These are phyloP conservation scores for Philotrypesis tridentata DNA, from an alignment of 1,140 invertebrate species.

Conservation along the genomic window DNA sequence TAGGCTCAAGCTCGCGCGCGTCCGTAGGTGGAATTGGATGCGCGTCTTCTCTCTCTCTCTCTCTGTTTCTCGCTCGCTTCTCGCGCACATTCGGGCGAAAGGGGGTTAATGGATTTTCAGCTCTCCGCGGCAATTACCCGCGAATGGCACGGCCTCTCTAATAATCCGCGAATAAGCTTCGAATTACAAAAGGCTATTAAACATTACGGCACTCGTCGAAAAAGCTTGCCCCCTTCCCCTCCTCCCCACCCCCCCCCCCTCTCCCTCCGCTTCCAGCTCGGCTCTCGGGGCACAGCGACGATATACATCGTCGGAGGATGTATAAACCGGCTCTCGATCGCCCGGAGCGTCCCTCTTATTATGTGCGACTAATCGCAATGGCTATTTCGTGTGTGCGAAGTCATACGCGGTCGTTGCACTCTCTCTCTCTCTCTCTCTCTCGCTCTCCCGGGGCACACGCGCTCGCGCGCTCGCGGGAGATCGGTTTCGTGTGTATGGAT, in stretches of 20 bases:
- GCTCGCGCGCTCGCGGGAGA: neutral
- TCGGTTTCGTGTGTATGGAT: neutral
- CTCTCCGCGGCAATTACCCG: neutral
- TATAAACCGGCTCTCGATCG: neutral
- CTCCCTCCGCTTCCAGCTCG: too few relatives aligned
- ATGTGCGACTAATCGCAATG: neutral
- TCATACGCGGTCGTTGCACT: neutral
- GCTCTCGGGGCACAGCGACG: too few relatives aligned
- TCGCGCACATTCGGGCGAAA: neutral
- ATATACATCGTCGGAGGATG: too few relatives aligned
- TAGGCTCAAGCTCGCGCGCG: too few relatives aligned
- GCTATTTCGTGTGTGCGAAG: neutral
- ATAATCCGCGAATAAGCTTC: neutral
- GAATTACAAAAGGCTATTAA: neutral
- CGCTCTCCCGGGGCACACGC: too few relatives aligned
- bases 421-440: too few relatives aligned
- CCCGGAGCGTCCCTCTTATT: too few relatives aligned
- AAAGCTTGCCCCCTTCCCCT: neutral
- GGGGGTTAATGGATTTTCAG: slow-evolving; percentile 28
- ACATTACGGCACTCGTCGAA: neutral
- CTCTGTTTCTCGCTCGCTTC: too few relatives aligned
- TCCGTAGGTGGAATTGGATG: slow-evolving; percentile 23
- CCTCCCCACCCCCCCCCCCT: too few relatives aligned
- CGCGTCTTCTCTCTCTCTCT: too few relatives aligned
- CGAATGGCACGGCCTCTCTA: neutral